Base-by-base conservation (phyloP, 2,888 invertebrate species). In the Hyles lineata region DNA sequence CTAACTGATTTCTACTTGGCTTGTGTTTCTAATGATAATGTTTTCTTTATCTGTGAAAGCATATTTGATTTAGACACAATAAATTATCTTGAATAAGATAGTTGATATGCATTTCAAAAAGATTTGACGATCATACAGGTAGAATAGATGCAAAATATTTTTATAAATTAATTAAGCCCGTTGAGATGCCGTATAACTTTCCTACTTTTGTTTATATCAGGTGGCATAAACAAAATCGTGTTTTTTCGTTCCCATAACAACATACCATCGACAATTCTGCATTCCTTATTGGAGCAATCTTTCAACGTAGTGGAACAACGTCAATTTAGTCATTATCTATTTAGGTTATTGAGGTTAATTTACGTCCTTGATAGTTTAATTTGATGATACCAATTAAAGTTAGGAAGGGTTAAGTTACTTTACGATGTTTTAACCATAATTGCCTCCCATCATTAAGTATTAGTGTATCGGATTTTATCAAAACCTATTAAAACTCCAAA, bases 271-370 rank as follows among this genome's bases (percentile, higher is more conserved):
- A 60, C 63, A 55, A 55, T 72, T 55, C 43, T 75, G 72, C 73
- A 73, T 74, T 73, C 72, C 60, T 73, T 70, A 72, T 67, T 72
- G 59, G 73, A 78, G 73, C 75, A 74, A 67, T 67, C 11, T 71
- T 69, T 72, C 19, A 15, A 76, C 79, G 73, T 72, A 74, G 73
- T 75, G 75, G 74, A 82, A 82, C 76, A 74, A 79, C 75, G 72
- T 71, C 83, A 85, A 87, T 87, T 87, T 82, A 80, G 81, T 83
- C 73, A 85, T 88, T 87, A 88, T 75, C 76, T 76, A 73, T 71
- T 76, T 83, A 77, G 80, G 82, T 80, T 79, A 74, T 78, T 60
- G 55, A 71, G 70, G 78, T 78, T 81, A 82, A 85, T 85, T 85
- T 79, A 76, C 77, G 77, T 76, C 77, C 62, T 67, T 61, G 70